Evolutionary conservation across 2,888 invertebrate species (phyloP), one percentile per base, ranked within the genome.

Genomic region (Meteorus colon): DNA sequence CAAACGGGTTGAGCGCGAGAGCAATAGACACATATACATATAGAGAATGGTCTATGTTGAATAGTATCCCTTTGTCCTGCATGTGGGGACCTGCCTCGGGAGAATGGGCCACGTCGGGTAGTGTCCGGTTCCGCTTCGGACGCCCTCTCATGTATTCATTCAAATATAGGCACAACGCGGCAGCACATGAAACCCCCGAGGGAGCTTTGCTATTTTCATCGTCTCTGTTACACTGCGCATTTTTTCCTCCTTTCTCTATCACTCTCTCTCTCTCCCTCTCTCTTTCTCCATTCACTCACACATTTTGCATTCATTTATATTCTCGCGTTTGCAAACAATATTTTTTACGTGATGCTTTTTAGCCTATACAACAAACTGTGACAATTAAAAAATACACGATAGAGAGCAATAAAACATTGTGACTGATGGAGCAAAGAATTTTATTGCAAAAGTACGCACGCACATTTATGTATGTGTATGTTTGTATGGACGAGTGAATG

Each of bases 81-180:
- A 19, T 62, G 55, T 34, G 41, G 70, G 41, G 71, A 45, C 29
- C 24, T 8, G 45, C 68, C 73, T 69, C 62, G 65, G 37, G 73
- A 76, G 63, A 76, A 76, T 76, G 68, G 69, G 31, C 69, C 31
- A 59, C 63, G 62, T 62, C 51, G 76, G 69, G 73, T 55, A 55
- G 55, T 76, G 76, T 76, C 76, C 76, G 76, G 76, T 76, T 76
- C 76, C 73, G 76, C 73, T 76, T 76, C 66, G 73, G 63, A 68
- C 73, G 55, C 51, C 29, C 73, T 73, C 73, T 69, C 68, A 51
- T 73, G 69, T 73, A 76, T 69, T 73, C 76, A 76, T 76, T 76
- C 73, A 76, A 76, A 76, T 76, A 73, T 76, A 63, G 73, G 62
- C 29, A 41, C 55, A 65, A 60, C 45, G 55, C 19, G 45, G 45